Base-by-base conservation (phyloP, 1,140 invertebrate species). In the Triops longicaudatus region DNA sequence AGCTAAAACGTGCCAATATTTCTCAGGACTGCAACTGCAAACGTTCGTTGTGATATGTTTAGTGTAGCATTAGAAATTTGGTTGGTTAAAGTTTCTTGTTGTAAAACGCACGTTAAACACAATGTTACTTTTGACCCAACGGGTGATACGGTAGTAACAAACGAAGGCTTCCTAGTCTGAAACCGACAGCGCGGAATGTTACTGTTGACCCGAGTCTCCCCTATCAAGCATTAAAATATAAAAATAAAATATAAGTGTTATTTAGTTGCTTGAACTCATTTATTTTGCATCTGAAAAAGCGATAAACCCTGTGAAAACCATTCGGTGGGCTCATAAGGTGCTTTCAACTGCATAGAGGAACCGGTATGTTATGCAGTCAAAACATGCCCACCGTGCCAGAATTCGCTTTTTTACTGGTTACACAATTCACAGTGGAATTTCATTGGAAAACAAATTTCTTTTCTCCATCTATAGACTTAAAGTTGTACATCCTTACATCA, bases 321-420 rank as follows among this genome's bases (percentile, higher is more conserved):
- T 14, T n/a, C 50, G 50, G 50, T 63, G 50, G 50, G 50, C 50
- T 63, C 50, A 4, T 63, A 22, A 63, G 50, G 50, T 63, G 50
- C 50, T 63, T 63, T 22, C 22, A 63, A 63, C 50, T 63, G 50
- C 50, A 63, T 63, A 63, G 50, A 63, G 50, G 50, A 63, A 63
- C 50, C 50, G 50, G 50, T 63, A 63, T 63, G 50, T 63, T 63
- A 63, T 14, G 50, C 50, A 63, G 50, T 63, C 50, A 63, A 63
- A 63, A 63, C 50, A 63, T 17, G 50, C 50, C 50, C 50, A 63
- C 50, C 50, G 22, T 63, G 50, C 50, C 50, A 63, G 14, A 22
- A 63, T 63, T 63, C 50, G 50, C 50, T 63, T 63, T 17, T 63
- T 63, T 63, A 17, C 50, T 63, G 50, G 50, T 63, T 63, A 63